phyloP scores from a whole-genome alignment of 2,797 vertebrate genomes.

The Malurus leucopterus region DNA sequence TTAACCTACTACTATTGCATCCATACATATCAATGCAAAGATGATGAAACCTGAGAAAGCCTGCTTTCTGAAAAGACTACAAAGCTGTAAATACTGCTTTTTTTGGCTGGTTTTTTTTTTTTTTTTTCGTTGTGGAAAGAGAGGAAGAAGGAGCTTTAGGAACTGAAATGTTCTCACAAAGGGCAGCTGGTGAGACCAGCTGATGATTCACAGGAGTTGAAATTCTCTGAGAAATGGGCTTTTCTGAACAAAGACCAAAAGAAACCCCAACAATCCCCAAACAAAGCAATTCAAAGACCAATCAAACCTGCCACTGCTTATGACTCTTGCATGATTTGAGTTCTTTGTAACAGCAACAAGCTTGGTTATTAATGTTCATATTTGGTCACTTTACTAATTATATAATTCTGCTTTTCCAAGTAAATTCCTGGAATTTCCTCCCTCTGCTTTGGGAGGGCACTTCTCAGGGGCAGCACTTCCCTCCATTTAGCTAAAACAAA shows the following conservation, averaged over 20 bases:
- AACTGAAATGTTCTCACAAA: neutral
- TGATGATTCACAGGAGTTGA: neutral
- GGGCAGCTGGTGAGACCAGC: neutral
- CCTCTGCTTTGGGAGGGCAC: neutral
- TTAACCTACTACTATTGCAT: neutral
- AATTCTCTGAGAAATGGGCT: neutral
- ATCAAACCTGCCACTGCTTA: neutral
- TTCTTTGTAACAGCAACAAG: neutral
- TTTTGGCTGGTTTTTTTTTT: neutral
- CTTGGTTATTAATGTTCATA: neutral
- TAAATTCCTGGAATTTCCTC: slow-evolving; percentile 39
- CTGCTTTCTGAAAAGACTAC: neutral
- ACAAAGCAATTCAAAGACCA: neutral
- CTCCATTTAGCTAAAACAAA: slow-evolving; percentile 48
- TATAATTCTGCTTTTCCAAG: neutral
- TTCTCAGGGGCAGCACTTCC: slow-evolving; percentile 41
- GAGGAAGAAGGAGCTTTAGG: neutral
- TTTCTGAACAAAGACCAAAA: neutral
- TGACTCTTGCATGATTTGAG: neutral
- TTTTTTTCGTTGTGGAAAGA: neutral
- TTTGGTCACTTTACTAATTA: neutral
- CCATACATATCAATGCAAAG: neutral
- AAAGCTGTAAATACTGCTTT: neutral
- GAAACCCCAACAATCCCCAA: neutral
- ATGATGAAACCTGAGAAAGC: neutral